Conservation (phyloP, 2,113 vertebrate genomes). For the Podiceps cristatus region DNA sequence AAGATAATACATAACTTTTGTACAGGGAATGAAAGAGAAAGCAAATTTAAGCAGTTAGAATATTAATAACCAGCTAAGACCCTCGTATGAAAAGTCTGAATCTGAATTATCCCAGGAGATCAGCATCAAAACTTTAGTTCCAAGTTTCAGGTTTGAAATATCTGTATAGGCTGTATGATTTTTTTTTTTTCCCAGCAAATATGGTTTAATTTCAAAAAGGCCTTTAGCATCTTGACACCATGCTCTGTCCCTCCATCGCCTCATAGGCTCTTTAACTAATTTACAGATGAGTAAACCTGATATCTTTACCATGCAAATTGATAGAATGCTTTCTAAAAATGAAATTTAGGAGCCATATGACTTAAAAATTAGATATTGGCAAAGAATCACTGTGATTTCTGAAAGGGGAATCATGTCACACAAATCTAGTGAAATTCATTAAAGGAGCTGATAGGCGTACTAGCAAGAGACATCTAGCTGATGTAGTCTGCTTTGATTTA, state of each 20-base stretch:
- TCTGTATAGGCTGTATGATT: neutral
- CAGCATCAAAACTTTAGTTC: neutral
- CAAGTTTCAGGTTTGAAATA: neutral
- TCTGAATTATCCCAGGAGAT: neutral
- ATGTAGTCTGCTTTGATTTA: neutral
- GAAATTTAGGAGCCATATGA: neutral
- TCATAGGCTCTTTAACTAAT: neutral
- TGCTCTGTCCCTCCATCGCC: neutral
- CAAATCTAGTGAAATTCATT: neutral
- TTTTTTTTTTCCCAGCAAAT: neutral
- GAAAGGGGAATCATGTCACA: neutral
- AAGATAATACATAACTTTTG: neutral
- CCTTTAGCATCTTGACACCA: neutral
- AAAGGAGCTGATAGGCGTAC: neutral
- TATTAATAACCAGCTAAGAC: neutral
- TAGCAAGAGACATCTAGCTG: neutral
- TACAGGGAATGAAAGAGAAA: neutral
- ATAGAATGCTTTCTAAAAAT: neutral
- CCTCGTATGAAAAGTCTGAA: neutral
- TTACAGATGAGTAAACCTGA: neutral
- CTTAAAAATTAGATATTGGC: neutral
- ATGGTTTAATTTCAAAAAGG: neutral
- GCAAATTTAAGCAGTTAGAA: neutral
- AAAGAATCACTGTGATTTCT: neutral
- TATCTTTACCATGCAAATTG: neutral